Conservation (phyloP, 2,113 vertebrate species). For the Pitta sordida region DNA sequence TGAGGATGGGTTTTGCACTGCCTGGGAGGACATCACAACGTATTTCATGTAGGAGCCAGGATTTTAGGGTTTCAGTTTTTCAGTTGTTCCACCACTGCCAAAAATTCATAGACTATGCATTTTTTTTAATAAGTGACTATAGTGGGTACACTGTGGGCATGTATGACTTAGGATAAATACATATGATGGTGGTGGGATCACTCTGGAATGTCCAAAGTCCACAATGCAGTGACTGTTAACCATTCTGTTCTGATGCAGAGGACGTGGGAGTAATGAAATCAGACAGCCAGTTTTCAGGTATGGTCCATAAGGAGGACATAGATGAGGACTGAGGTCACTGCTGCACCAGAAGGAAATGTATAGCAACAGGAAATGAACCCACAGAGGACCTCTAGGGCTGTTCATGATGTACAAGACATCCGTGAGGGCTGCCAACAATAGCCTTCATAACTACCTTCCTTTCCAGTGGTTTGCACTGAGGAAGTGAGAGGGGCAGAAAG, state of each 20-base stretch:
- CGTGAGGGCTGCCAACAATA: accelerated
- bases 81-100: not conserved
- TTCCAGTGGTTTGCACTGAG: not conserved
- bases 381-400: not conserved
- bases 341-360: not conserved
- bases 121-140: not conserved
- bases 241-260: not conserved
- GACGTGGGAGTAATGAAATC: not conserved
- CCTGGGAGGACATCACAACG: not conserved
- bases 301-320: not conserved
- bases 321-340: not conserved
- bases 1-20: not conserved
- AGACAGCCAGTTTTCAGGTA: not conserved
- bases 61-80: not conserved
- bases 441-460: not conserved
- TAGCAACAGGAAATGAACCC: not conserved
- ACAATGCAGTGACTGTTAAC: not conserved
- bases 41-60: not conserved
- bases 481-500: not conserved
- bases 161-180: not conserved
- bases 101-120: not conserved
- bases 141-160: not conserved
- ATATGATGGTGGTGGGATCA: not conserved
- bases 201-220: not conserved
- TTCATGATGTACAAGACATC: not conserved